A percentile compares a stretch with the other conserved stretches of the same genome.
These are phyloP conservation scores for Acanthiza pusilla DNA, from an alignment of 2,797 vertebrate species.

Conservation along the genomic window DNA sequence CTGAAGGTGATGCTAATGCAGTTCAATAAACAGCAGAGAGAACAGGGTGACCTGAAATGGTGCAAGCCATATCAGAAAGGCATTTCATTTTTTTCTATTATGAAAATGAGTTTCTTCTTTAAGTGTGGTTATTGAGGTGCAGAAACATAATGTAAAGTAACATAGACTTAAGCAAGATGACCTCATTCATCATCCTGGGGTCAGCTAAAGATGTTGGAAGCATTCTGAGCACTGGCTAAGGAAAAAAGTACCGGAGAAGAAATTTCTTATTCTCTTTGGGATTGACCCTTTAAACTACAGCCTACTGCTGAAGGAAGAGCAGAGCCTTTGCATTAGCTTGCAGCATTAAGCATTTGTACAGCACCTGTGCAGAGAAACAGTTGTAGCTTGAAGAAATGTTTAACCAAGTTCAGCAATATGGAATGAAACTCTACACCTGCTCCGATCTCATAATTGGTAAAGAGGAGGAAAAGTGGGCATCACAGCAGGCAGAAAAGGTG, in stretches of 20 bases:
- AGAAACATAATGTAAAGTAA: slow-evolving; percentile 33
- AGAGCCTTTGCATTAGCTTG: background rate
- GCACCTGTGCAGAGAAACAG: background rate
- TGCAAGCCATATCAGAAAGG: slow-evolving; percentile 21
- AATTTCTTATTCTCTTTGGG: background rate
- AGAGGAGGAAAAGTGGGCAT: background rate
- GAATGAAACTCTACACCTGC: background rate
- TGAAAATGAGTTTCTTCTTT: slow-evolving; percentile 36
- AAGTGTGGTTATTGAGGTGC: slow-evolving; percentile 27
- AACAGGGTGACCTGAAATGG: slow-evolving; percentile 1
- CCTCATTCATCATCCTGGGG: slow-evolving; percentile 32
- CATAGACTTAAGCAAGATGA: slow-evolving; percentile 22
- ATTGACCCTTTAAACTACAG: background rate
- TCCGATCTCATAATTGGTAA: background rate
- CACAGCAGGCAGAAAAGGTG: background rate
- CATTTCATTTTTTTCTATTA: slow-evolving; percentile 51
- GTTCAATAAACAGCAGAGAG: slow-evolving; percentile 37
- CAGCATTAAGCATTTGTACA: background rate
- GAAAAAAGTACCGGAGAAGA: background rate
- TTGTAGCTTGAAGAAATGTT: background rate
- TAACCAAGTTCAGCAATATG: background rate
- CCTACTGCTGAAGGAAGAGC: background rate
- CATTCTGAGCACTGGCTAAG: background rate
- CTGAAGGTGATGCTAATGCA: slow-evolving; percentile 49
- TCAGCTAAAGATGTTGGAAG: background rate